Evolutionary conservation across 2,888 invertebrate genomes (phyloP).

Genomic region (Nemapogon koenigi): DNA sequence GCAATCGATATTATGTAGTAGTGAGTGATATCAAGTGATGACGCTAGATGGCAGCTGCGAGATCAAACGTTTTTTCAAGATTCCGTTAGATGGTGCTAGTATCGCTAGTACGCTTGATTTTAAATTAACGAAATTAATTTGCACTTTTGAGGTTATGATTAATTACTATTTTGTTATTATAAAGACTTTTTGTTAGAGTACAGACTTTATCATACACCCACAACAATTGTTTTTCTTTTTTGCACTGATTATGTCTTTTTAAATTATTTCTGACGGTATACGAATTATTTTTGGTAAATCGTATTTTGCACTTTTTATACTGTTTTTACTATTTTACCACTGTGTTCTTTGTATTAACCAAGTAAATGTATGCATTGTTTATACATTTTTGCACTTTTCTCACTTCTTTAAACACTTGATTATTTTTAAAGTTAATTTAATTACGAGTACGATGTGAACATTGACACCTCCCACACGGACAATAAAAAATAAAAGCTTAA

Average conservation of each 20-base stretch:
- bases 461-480: too few species aligned
- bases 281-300: not conserved
- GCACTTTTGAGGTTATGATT: not conserved
- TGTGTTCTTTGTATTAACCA: not conserved
- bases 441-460: too few species aligned
- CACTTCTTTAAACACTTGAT: too few species aligned
- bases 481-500: too few species aligned
- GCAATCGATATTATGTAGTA: not conserved
- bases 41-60: not conserved
- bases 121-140: not conserved
- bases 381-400: constrained; percentile 16
- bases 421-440: too few species aligned
- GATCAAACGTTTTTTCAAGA: not conserved
- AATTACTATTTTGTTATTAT: not conserved
- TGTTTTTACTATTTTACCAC: not conserved
- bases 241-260: not conserved
- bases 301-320: not conserved
- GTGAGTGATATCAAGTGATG: not conserved
- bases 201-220: not conserved
- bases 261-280: not conserved
- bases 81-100: not conserved
- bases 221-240: not conserved
- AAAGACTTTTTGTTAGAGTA: not conserved
- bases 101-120: not conserved
- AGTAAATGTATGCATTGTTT: not conserved